Conservation (phyloP, 92 coral and sea anemone species). For the Zoanthus sociatus region DNA sequence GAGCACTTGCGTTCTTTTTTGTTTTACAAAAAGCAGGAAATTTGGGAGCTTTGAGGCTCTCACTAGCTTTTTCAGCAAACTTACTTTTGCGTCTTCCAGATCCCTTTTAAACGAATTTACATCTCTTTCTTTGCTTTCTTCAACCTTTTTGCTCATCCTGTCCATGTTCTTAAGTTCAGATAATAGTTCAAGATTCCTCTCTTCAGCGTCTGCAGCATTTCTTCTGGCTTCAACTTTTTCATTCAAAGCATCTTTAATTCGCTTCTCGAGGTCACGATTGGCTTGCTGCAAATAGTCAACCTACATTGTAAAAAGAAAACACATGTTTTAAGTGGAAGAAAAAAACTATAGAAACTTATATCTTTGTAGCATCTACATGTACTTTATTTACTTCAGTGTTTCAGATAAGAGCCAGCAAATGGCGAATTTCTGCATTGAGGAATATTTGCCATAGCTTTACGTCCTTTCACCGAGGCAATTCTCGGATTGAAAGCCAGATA, state of each 20-base stretch:
- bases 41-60: too few relatives aligned
- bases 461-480: too few relatives aligned
- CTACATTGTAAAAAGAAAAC: conserved; percentile 35
- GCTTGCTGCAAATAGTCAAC: conserved; percentile 99
- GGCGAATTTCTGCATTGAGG: too few relatives aligned
- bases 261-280: conserved; percentile 93
- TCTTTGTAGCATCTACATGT: too few relatives aligned
- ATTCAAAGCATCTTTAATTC: conserved; percentile 75
- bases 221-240: conserved; percentile 73
- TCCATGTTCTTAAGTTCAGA: conserved; percentile 85
- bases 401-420: too few relatives aligned
- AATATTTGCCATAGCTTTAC: too few relatives aligned
- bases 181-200: conserved; percentile 85
- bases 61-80: conserved; percentile 3
- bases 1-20: too few relatives aligned
- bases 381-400: too few relatives aligned
- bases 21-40: too few relatives aligned
- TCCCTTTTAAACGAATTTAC: conserved; percentile 72
- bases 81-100: conserved; percentile 83
- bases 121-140: conserved; percentile 87
- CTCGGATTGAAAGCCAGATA: too few relatives aligned
- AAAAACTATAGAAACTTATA: too few relatives aligned
- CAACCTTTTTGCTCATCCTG: conserved; percentile 74
- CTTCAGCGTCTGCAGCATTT: conserved; percentile 77
- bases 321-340: not conserved